These are phyloP conservation scores for Spea hammondii DNA, from an alignment of 2,797 vertebrate species.

Conservation along the genomic window DNA sequence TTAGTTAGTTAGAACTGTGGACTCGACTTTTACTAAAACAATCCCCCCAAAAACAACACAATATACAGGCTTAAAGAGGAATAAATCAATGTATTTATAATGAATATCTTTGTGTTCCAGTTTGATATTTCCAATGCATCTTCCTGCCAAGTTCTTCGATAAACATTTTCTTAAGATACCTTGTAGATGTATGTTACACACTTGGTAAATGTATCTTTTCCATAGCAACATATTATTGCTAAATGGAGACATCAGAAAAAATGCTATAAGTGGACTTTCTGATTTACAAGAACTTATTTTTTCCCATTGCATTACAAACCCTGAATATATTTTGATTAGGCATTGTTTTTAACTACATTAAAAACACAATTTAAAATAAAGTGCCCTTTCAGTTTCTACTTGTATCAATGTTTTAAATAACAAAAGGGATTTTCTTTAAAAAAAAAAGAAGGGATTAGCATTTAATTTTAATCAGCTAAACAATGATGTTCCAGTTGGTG, in stretches of 20 bases:
- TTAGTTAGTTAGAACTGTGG: no score
- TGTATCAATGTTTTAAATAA: conserved; percentile 82
- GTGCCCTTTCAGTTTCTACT: conserved; percentile 70
- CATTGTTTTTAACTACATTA: conserved; percentile 77
- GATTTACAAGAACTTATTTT: conserved; percentile 47
- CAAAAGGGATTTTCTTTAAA: conserved; percentile 70
- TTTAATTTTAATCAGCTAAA: conserved; percentile 78
- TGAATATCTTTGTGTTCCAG: no score
- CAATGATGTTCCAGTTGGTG: conserved; percentile 75
- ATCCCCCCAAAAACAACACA: no score
- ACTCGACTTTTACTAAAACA: no score
- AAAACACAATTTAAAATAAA: conserved; percentile 77
- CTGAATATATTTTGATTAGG: conserved; percentile 77
- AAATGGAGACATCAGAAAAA: not conserved
- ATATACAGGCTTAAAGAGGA: no score
- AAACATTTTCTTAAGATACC: no score
- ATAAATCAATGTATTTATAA: no score
- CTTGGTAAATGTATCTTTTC: no score
- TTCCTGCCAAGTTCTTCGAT: no score
- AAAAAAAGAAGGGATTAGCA: conserved; percentile 76
- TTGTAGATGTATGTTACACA: no score
- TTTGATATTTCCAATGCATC: no score
- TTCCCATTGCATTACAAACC: conserved; percentile 69
- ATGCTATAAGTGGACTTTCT: not conserved
- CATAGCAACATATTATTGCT: not conserved